Evolutionary conservation across 2,888 invertebrate genomes (phyloP).

Genomic region (Vandiemenella viatica): DNA sequence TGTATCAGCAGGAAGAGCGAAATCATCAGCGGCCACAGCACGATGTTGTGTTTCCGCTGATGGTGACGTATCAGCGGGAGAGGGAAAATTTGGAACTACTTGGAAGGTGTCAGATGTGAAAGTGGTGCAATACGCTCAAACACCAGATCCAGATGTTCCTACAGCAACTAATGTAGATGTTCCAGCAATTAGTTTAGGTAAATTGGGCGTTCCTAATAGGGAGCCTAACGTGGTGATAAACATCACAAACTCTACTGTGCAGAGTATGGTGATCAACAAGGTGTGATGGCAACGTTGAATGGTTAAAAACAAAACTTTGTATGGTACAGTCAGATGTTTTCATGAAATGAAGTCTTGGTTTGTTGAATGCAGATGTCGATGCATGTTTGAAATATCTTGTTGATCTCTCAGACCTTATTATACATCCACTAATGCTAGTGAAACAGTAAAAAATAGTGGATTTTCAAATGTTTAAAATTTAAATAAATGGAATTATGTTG

Average conservation of each 20-base stretch:
- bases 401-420: slow-evolving; percentile 37
- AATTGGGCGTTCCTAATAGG: too few relatives aligned
- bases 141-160: too few relatives aligned
- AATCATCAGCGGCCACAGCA: too few relatives aligned
- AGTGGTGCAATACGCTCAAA: too few relatives aligned
- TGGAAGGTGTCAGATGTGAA: too few relatives aligned
- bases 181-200: neutral
- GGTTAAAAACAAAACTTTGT: slow-evolving; percentile 47
- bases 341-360: slow-evolving; percentile 48
- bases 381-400: slow-evolving; percentile 54
- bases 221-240: slow-evolving; percentile 28
- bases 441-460: slow-evolving; percentile 67
- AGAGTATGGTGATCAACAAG: slow-evolving; percentile 44
- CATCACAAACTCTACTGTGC: slow-evolving; percentile 22
- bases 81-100: too few relatives aligned
- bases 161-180: too few relatives aligned
- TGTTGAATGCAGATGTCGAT: slow-evolving; percentile 56
- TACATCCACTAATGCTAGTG: slow-evolving; percentile 60
- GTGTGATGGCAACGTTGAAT: slow-evolving; percentile 35
- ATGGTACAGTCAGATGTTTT: slow-evolving; percentile 47
- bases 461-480: slow-evolving; percentile 67
- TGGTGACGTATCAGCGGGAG: too few relatives aligned
- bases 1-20: too few relatives aligned
- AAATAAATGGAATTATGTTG: slow-evolving; percentile 50
- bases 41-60: too few relatives aligned